A percentile compares a stretch with the other conserved stretches of the same genome.
Evolutionary conservation across 37 sponge, comb jelly and placozoan species (phyloP).

Genomic region (Axinella damicornis): DNA sequence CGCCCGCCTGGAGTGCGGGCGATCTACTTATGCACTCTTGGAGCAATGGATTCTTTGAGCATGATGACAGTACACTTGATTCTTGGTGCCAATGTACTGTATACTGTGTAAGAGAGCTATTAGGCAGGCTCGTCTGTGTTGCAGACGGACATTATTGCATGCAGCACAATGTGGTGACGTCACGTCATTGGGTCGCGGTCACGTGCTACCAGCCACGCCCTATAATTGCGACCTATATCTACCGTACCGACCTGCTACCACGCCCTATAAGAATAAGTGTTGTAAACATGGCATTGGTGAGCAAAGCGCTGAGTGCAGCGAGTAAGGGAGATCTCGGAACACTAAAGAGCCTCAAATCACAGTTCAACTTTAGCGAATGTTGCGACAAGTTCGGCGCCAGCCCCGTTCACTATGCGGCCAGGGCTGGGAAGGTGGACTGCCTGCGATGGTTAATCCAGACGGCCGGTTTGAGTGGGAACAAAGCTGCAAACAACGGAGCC

Average conservation of each 20-base stretch:
- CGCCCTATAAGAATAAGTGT: background rate
- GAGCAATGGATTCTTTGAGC: too few relatives aligned
- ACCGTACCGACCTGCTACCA: background rate
- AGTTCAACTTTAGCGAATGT: constrained; percentile 32
- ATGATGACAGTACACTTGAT: too few relatives aligned
- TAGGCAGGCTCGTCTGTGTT: too few relatives aligned
- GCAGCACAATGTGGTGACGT: too few relatives aligned
- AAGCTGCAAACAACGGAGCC: constrained; percentile 63
- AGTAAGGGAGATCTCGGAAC: constrained; percentile 55
- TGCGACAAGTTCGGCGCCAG: constrained; percentile 77
- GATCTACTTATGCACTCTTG: too few relatives aligned
- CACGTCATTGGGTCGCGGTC: too few relatives aligned
- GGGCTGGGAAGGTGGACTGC: constrained; percentile 62
- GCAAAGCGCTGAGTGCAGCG: constrained; percentile 51
- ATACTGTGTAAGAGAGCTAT: too few relatives aligned
- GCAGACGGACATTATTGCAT: too few relatives aligned
- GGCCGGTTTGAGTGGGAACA: constrained; percentile 44
- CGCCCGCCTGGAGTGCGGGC: too few relatives aligned
- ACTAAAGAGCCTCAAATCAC: constrained; percentile 12
- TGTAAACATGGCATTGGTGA: background rate
- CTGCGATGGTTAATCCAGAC: constrained; percentile 62
- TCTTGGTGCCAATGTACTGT: too few relatives aligned
- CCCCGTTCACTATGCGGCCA: constrained; percentile 80
- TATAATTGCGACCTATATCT: too few relatives aligned
- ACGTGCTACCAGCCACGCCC: too few relatives aligned